A percentile compares a stretch with the other conserved stretches of the same genome.
Evolutionary conservation across 2,888 invertebrate genomes (phyloP).

Genomic region (Stenichneumon culpator): DNA sequence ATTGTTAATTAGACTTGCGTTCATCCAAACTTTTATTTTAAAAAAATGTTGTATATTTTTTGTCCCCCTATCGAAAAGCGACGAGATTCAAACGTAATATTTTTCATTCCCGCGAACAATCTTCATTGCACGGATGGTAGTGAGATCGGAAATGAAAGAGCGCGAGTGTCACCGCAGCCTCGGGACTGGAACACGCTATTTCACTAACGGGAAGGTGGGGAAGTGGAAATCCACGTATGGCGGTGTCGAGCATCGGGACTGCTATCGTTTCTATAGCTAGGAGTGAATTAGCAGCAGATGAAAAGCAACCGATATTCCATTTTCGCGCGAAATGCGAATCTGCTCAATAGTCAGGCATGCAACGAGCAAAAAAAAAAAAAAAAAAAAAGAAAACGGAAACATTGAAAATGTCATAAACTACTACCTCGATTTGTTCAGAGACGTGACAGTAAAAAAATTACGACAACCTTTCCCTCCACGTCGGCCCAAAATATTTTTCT

Average conservation of each 20-base stretch:
- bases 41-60: not conserved
- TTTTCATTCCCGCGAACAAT: slow-evolving; percentile 53
- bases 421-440: not conserved
- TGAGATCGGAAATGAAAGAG: slow-evolving; percentile 43
- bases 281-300: slow-evolving; percentile 34
- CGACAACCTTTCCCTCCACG: not conserved
- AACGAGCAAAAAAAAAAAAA: not conserved
- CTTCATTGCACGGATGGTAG: slow-evolving; percentile 31
- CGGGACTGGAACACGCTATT: slow-evolving; percentile 61
- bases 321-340: slow-evolving; percentile 42
- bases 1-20: no score
- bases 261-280: not conserved
- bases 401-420: not conserved
- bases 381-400: not conserved
- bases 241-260: slow-evolving; percentile 55
- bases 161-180: slow-evolving; percentile 52
- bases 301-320: slow-evolving; percentile 62
- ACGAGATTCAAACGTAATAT: slow-evolving; percentile 58
- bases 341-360: slow-evolving; percentile 9
- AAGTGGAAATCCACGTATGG: slow-evolving; percentile 64
- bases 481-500: not conserved
- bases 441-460: not conserved
- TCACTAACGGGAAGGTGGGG: slow-evolving; percentile 45
- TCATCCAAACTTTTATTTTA: no score
- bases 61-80: slow-evolving; percentile 27